Base-by-base conservation (phyloP, 92 coral and sea anemone species). In the Siderastrea radians region DNA sequence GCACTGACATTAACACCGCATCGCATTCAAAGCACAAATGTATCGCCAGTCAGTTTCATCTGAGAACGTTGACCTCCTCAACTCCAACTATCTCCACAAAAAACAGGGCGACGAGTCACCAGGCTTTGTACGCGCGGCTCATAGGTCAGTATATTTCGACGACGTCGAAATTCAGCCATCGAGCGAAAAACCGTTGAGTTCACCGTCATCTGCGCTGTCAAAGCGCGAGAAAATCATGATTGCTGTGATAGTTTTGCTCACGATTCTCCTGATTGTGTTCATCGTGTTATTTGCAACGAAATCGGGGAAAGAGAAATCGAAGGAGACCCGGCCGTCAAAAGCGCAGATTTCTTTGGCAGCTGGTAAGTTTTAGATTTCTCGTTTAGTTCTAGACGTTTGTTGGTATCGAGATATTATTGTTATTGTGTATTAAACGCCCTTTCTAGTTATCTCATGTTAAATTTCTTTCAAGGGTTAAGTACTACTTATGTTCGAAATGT, bases 171-270 rank as follows among this genome's bases (percentile, higher is more conserved):
- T 62, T 48, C 72, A 73, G 5, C 81, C 81, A 12, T 10, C 87
- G 52, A 84, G 63, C 51, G 73, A 73, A 49, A 62, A 59, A 12
- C 87, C 80, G 0, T n/a, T 72, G 62, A 7, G 13, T 6, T 12
- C 80, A 15, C n/a, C 48, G 57, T 17, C 81, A 13, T n/a, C 10
- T 1, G 17, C 14, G 8, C 49, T 73, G 14, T 65, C 93, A 43
- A 84, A 89, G 52, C 93, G 89, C n/a, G 93, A 81, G 88, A 81
- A 81, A 44, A 46, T 63, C 47, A 75, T 90, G 87, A 69, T 90
- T 47, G 55, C 70, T 8, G 83, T 60, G 1, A 74, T 86, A 17
- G 12, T 81, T 59, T 13, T 90, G 4, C 88, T 90, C 11, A 45
- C 73, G 15, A 80, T 86, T 49, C 46, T 90, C 58, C 58, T 68